Conservation (phyloP, 2,888 invertebrate genomes). For the Chrysolina americana region DNA sequence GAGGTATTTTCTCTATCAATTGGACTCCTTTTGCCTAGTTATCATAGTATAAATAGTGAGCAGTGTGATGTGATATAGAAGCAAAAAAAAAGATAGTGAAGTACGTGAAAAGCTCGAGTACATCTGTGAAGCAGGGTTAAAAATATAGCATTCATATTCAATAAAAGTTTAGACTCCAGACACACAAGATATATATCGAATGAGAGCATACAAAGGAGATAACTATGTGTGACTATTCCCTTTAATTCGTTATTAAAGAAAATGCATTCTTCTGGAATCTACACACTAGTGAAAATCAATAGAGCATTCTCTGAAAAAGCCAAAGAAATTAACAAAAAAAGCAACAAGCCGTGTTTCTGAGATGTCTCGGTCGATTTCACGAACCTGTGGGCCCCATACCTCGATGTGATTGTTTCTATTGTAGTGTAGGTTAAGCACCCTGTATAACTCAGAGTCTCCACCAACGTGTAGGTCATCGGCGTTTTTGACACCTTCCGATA, state of each 20-base stretch:
- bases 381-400: conserved; percentile 83
- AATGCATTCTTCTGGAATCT: neutral
- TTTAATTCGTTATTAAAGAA: neutral
- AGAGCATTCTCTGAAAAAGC: neutral
- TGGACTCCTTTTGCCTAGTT: neutral
- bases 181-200: neutral
- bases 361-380: conserved; percentile 69
- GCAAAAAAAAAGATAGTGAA: conserved; percentile 12
- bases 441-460: conserved; percentile 96
- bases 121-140: conserved; percentile 16
- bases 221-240: neutral
- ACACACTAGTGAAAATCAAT: neutral
- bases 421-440: conserved; percentile 98
- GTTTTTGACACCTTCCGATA: conserved; percentile 95
- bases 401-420: conserved; percentile 97
- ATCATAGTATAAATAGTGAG: conserved; percentile 15
- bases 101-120: conserved; percentile 38
- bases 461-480: conserved; percentile 95
- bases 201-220: no score
- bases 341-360: conserved; percentile 41
- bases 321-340: conserved; percentile 42
- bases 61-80: neutral
- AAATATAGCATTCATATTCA: neutral
- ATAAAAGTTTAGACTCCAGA: neutral
- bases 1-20: no score